A percentile compares a stretch with the other conserved stretches of the same genome.
Conservation (phyloP, 2,888 invertebrate genomes). For the Thumatha senex region DNA sequence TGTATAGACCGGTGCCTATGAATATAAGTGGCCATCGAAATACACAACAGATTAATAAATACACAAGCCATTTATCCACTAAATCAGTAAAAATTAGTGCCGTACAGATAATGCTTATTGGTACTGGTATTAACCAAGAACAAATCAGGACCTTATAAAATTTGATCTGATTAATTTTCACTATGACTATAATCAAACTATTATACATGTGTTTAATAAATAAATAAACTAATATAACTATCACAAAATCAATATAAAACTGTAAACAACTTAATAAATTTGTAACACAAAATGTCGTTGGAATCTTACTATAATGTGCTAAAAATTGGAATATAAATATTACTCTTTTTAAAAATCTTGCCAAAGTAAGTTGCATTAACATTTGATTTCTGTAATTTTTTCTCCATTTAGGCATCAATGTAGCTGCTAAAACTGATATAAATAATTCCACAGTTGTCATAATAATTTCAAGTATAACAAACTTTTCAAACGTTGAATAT, state of each 20-base stretch:
- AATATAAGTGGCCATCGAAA: slow-evolving; percentile 71
- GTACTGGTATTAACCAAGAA: slow-evolving; percentile 66
- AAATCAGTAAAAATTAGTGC: slow-evolving; percentile 37
- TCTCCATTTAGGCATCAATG: slow-evolving; percentile 66
- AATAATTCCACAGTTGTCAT: slow-evolving; percentile 67
- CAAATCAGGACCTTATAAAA: slow-evolving; percentile 56
- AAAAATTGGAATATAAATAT: slow-evolving; percentile 53
- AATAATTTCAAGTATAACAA: slow-evolving; percentile 63
- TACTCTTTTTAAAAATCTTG: slow-evolving; percentile 64
- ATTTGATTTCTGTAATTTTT: slow-evolving; percentile 75
- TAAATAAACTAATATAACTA: slow-evolving; percentile 65
- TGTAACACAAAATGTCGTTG: slow-evolving; percentile 20
- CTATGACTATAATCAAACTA: slow-evolving; percentile 66
- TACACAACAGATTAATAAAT: slow-evolving; percentile 58
- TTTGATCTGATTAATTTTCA: slow-evolving; percentile 59
- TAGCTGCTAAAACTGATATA: slow-evolving; percentile 60
- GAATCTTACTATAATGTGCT: slow-evolving; percentile 35
- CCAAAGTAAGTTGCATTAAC: slow-evolving; percentile 69
- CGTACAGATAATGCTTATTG: slow-evolving; percentile 51
- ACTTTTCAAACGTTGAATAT: slow-evolving; percentile 48
- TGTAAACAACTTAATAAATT: slow-evolving; percentile 45
- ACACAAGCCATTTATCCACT: slow-evolving; percentile 48
- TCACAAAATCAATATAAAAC: slow-evolving; percentile 69
- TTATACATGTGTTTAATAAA: slow-evolving; percentile 77
- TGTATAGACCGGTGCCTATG: slow-evolving; percentile 59